Evolutionary conservation across 2,888 invertebrate genomes (phyloP).

Genomic region (Acleris cristana): DNA sequence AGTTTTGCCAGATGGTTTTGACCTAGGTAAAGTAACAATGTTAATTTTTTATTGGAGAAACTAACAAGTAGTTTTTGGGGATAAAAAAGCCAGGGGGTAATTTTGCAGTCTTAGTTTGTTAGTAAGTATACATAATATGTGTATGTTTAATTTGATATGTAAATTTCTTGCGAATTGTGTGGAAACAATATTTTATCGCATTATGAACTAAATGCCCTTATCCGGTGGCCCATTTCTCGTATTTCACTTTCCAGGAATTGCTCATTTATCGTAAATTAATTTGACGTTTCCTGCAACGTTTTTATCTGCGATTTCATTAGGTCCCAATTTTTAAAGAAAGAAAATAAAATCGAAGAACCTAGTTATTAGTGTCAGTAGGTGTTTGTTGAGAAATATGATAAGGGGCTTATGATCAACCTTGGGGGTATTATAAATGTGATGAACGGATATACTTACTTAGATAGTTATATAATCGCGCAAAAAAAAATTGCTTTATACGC

Average conservation of each 20-base stretch:
- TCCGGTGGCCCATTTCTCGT: conserved; percentile 64
- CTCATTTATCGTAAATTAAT: conserved; percentile 39
- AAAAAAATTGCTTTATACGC: conserved; percentile 10
- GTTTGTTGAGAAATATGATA: conserved; percentile 12
- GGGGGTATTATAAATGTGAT: neutral
- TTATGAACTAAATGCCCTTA: conserved; percentile 50
- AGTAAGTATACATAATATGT: neutral
- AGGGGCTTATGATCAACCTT: conserved; percentile 26
- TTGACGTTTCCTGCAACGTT: neutral
- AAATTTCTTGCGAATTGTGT: conserved; percentile 3
- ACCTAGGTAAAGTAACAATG: neutral
- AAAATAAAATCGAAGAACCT: no score
- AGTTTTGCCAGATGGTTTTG: neutral
- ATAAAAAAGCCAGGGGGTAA: no score
- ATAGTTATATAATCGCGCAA: conserved; percentile 10
- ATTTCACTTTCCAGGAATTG: conserved; percentile 44
- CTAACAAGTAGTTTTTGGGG: no score
- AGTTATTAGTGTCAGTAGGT: conserved; percentile 30
- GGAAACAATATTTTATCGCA: conserved; percentile 32
- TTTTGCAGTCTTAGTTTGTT: neutral
- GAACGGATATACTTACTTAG: neutral
- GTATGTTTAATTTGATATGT: neutral
- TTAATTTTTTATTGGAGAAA: no score
- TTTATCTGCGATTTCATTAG: neutral
- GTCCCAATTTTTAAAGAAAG: neutral